A percentile compares a stretch with the other conserved stretches of the same genome.
These are phyloP conservation scores for Tyrannus savana DNA, from an alignment of 2,113 vertebrate genomes.

Conservation along the genomic window DNA sequence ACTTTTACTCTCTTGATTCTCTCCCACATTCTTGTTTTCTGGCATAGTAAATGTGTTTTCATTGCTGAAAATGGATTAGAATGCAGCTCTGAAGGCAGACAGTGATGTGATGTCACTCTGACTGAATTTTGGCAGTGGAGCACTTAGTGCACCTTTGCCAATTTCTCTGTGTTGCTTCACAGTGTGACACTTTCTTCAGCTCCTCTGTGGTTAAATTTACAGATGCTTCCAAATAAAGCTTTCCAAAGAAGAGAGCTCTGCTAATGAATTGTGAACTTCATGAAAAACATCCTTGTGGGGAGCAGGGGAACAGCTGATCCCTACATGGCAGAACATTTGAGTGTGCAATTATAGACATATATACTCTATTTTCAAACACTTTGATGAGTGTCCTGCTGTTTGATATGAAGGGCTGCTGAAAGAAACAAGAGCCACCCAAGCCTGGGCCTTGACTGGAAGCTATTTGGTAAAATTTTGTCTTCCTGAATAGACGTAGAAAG, in stretches of 20 bases:
- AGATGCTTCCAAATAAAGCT: neutral
- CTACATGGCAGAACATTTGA: neutral
- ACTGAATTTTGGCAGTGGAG: conserved; percentile 14
- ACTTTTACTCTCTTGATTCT: neutral
- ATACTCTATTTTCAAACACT: neutral
- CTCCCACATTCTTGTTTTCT: neutral
- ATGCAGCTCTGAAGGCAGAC: neutral
- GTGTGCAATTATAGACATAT: neutral
- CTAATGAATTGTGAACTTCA: neutral
- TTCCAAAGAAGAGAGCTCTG: neutral
- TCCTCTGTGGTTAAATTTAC: neutral
- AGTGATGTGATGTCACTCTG: neutral
- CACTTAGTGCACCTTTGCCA: neutral
- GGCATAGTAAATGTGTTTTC: neutral
- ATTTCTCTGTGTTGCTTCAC: neutral
- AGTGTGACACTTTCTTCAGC: neutral
- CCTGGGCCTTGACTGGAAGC: neutral
- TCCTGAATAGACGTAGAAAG: neutral
- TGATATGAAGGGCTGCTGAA: neutral
- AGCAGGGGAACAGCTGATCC: neutral
- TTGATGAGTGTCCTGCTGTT: neutral
- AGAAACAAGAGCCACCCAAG: neutral
- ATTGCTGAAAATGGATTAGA: neutral
- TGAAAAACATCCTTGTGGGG: neutral
- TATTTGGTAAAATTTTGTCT: neutral